Base-by-base conservation (phyloP, 1,140 invertebrate species). In the Drosophila kikkawai region DNA sequence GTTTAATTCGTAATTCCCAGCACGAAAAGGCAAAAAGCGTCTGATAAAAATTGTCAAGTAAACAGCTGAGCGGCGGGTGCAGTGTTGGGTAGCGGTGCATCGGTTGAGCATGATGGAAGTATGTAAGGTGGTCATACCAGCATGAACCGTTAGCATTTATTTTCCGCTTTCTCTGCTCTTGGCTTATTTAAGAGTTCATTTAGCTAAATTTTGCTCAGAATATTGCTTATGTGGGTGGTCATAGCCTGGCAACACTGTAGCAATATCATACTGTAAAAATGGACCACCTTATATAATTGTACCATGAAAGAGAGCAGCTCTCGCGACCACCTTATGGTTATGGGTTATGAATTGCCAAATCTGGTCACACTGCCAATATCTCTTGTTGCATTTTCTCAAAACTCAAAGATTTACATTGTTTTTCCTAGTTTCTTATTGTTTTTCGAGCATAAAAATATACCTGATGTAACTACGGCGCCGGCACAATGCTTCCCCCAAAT, bases 401-500 rank as follows among this genome's bases (percentile, higher is more conserved):
- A 19, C 19, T 37, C 2, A 11, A 55, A 15, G 34, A 0, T 5
- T 32, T 53, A 8, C 12, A 53, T 17, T 1, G 9, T 56, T 34
- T 55, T n/a, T 0, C 0, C 0, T 19, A 42, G 26, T 22, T 63
- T 13, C 13, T 22, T 3, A 7, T 32, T 29, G 19, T 19, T 48
- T 13, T n/a, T 15, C 7, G 9, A 8, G 5, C 7, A 17, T 13
- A 22, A n/a, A 29, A 42, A 44, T 44, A 19, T n/a, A 22, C 9
- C 19, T 13, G n/a, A 45, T 50, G 22, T 32, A 13, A 60, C 17
- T 12, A 15, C 12, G 22, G 7, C 2, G 7, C 1, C 4, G 19
- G 15, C 6, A 64, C 37, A 15, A 87, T 90, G 84, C 67, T 81
- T 19, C 74, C 78, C 1, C 3, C 39, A 3, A 53, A 88, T 47